phyloP scores from a whole-genome alignment of 2,797 vertebrate species.

The Phalloptychus januarius region DNA sequence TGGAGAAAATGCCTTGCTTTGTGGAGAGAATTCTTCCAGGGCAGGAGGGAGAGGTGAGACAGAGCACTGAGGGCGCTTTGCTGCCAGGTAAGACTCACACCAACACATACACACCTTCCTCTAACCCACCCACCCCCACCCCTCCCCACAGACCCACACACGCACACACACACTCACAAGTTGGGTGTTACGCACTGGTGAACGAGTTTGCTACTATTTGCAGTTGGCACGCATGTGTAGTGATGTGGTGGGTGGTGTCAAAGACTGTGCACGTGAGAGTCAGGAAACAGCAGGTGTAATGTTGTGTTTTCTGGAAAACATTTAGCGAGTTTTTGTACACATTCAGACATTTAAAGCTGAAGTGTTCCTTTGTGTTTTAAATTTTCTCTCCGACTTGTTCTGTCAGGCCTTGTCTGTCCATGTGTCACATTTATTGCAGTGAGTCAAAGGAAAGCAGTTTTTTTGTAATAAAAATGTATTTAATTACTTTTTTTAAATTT shows the following conservation, averaged over 20 bases:
- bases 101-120: conserved; percentile 15
- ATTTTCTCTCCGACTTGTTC: conserved; percentile 52
- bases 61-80: conserved; percentile 80
- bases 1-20: conserved; percentile 87
- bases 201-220: conserved; percentile 73
- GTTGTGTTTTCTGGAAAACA: conserved; percentile 43
- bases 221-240: conserved; percentile 73
- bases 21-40: conserved; percentile 85
- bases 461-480: neutral
- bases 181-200: conserved; percentile 63
- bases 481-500: neutral
- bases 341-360: conserved; percentile 21
- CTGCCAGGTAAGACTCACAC: conserved; percentile 83
- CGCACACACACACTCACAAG: conserved; percentile 30
- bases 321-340: conserved; percentile 20
- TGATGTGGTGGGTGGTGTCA: conserved; percentile 69
- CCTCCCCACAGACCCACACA: conserved; percentile 13
- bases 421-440: conserved; percentile 31
- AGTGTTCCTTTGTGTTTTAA: conserved; percentile 44
- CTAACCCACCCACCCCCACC: neutral
- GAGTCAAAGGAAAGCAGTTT: neutral
- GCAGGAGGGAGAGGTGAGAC: conserved; percentile 84
- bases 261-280: conserved; percentile 38
- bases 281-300: conserved; percentile 63
- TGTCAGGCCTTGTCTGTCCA: conserved; percentile 22